phyloP scores from a whole-genome alignment of 2,113 vertebrate genomes.

The Oxyura jamaicensis region DNA sequence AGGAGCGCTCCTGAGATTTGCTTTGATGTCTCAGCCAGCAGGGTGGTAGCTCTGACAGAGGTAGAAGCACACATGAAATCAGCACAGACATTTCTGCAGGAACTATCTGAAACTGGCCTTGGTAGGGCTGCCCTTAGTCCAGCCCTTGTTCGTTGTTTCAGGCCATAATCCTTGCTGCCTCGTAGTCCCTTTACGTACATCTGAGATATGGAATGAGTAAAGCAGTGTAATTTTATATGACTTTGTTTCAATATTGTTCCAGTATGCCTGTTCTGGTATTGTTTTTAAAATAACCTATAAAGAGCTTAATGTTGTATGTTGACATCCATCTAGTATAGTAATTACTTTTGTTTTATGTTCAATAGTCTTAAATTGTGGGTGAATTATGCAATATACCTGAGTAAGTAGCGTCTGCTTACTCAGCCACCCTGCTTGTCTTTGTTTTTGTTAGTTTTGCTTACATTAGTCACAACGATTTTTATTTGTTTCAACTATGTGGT shows the following conservation, averaged over 20 bases:
- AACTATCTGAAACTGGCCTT: rapidly evolving
- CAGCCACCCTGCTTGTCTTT: neutral
- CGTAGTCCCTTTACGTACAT: rapidly evolving
- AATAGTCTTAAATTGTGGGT: neutral
- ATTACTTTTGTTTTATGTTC: neutral
- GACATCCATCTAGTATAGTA: neutral
- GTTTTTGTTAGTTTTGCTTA: neutral
- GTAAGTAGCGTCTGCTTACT: neutral
- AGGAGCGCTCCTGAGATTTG: neutral
- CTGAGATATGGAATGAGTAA: neutral
- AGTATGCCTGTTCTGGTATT: neutral
- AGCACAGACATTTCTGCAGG: neutral
- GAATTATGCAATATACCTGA: neutral
- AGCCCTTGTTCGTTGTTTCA: rapidly evolving
- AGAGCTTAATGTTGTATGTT: neutral
- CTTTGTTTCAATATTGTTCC: neutral
- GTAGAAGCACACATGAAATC: rapidly evolving
- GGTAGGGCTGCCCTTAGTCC: neutral
- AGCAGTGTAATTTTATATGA: rapidly evolving
- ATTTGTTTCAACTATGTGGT: neutral
- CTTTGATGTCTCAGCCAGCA: rapidly evolving
- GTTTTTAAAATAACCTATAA: neutral
- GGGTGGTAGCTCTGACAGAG: neutral
- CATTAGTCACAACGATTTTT: neutral
- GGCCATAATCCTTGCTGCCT: neutral